phyloP scores from a whole-genome alignment of 2,888 invertebrate genomes.

The Sesia apiformis region DNA sequence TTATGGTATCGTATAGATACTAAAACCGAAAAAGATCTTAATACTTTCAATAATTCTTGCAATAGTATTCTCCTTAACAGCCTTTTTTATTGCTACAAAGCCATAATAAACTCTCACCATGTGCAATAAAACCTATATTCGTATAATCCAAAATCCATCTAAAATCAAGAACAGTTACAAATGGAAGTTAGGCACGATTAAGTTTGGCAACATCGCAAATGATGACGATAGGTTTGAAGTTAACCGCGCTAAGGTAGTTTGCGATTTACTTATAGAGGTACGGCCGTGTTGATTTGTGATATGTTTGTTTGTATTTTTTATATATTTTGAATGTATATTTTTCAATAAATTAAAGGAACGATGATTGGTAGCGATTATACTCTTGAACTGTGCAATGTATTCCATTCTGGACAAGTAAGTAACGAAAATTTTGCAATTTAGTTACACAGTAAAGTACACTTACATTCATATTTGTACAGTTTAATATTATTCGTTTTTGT shows the following conservation, averaged over 20 bases:
- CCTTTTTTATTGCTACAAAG: neutral
- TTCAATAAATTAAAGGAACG: neutral
- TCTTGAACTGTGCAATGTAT: slow-evolving; percentile 90
- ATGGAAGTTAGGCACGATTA: slow-evolving; percentile 38
- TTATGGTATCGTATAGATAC: too few relatives aligned
- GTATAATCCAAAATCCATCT: slow-evolving; percentile 6
- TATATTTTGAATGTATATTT: slow-evolving; percentile 5
- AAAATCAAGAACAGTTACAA: slow-evolving; percentile 32
- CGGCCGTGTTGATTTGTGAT: slow-evolving; percentile 31
- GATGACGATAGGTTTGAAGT: slow-evolving; percentile 38
- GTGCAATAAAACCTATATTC: slow-evolving; percentile 11
- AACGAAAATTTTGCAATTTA: slow-evolving; percentile 16
- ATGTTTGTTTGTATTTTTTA: slow-evolving; percentile 18
- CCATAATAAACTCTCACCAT: neutral
- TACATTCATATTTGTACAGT: neutral
- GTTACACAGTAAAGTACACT: neutral
- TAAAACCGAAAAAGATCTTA: too few relatives aligned
- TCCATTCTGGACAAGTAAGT: slow-evolving; percentile 89
- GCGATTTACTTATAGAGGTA: slow-evolving; percentile 16
- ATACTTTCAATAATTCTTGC: too few relatives aligned
- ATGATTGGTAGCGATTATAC: slow-evolving; percentile 83
- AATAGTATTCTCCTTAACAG: too few relatives aligned
- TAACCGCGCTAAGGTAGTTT: slow-evolving; percentile 40
- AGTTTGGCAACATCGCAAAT: slow-evolving; percentile 50
- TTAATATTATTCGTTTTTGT: too few relatives aligned